Conservation (phyloP, 2,113 vertebrate species). For the Pterocles gutturalis region DNA sequence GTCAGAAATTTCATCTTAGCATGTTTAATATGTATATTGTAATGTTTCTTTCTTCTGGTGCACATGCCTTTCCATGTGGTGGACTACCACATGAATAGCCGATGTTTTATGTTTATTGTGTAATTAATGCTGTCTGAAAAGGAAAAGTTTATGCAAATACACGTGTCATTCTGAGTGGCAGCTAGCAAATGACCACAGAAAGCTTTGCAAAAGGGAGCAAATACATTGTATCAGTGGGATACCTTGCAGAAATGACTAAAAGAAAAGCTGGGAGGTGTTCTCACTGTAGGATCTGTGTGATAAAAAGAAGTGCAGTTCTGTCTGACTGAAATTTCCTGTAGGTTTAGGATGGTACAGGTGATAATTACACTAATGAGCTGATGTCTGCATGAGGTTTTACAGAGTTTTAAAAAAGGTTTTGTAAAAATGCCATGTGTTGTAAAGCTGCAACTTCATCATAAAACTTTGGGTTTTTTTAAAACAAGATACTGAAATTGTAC, state of each 20-base stretch:
- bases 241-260: neutral
- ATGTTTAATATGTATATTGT: neutral
- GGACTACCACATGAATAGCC: neutral
- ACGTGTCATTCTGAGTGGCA: neutral
- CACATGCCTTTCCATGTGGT: neutral
- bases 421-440: neutral
- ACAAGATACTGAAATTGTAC: neutral
- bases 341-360: neutral
- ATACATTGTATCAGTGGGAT: neutral
- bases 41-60: neutral
- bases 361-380: neutral
- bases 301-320: neutral
- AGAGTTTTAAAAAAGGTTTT: neutral
- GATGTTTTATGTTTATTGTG: neutral
- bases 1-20: slow-evolving; percentile 70
- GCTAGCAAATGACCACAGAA: neutral
- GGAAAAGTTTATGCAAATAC: neutral
- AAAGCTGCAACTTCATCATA: neutral
- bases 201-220: neutral
- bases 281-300: neutral
- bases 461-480: neutral
- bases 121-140: neutral
- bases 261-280: neutral
- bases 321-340: neutral
- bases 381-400: neutral